Evolutionary conservation across 2,888 invertebrate species (phyloP), one percentile per base, ranked within the genome.

Genomic region (Beris chalybata): DNA sequence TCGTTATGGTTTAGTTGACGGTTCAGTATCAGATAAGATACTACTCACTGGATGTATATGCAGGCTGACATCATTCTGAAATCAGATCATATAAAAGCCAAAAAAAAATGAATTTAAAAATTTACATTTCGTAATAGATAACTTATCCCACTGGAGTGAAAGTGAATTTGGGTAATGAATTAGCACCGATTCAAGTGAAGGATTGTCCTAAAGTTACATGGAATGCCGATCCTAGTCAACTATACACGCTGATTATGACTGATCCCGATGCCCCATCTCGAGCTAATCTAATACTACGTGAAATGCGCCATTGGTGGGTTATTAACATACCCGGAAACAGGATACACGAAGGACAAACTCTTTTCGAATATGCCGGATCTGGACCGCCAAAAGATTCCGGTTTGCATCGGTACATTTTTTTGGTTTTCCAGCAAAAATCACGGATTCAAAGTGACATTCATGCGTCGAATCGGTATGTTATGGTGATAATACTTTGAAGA

Each of bases 221-320:
- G 61, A 61, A 52, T 38, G 45, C 61, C 12, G 55, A 71, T 30
- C 22, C 45, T 4, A 31, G 43, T 29, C 55, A 32, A 6, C 67
- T 64, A 30, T 70, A 71, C 47, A 66, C 67, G 2, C 45, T 71
- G 1, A 13, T 66, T 6, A 59, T 71, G 64, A 67, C 74, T 86
- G 94, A 95, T 82, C 93, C 93, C 2, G 94, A 95, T 82, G 93
- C 93, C 13, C 93, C 93, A 0, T 89, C 88, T 71, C 86, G 93
- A 58, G 77, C 83, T 47, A 85, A 89, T 13, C 93, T 92, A 0
- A 89, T 89, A 89, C 22, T 87, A 91, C 79, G 85, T 89, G 93
- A 94, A 79, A 92, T 90, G 89, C 90, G 90, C 74, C 93, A 94
- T 78, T 94, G 93, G 93, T 79, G 93, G 9, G 89, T 94, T 0